These are phyloP conservation scores for Cantharis rustica DNA, from an alignment of 2,888 invertebrate species.

Conservation along the genomic window DNA sequence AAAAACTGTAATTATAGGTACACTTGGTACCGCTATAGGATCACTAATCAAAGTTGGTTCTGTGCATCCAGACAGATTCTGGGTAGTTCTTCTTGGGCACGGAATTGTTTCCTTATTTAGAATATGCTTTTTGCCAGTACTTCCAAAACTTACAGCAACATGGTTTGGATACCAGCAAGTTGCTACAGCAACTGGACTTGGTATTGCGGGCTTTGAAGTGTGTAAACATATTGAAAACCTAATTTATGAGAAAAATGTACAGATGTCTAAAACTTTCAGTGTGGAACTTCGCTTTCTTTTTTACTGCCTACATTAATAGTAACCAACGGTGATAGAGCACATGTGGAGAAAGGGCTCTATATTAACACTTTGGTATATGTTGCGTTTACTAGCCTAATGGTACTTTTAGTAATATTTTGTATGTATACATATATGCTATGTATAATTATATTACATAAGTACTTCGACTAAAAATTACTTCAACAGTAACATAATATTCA, in stretches of 20 bases:
- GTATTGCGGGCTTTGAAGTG: background rate
- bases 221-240: background rate
- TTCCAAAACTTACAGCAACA: background rate
- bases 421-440: background rate
- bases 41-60: background rate
- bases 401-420: background rate
- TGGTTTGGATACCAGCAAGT: background rate
- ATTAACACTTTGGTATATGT: background rate
- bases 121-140: background rate
- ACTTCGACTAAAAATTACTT: too few relatives aligned
- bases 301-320: background rate
- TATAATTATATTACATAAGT: too few relatives aligned
- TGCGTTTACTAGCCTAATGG: background rate
- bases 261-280: background rate
- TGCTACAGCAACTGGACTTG: background rate
- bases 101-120: background rate
- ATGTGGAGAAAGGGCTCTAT: background rate
- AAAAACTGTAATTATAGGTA: background rate
- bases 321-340: background rate
- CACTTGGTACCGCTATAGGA: background rate
- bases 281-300: background rate
- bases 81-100: background rate
- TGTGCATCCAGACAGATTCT: background rate
- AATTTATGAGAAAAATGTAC: background rate
- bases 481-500: background rate